These are phyloP conservation scores for Sebastes oblongus DNA, from an alignment of 2,797 vertebrate genomes.

Conservation along the genomic window DNA sequence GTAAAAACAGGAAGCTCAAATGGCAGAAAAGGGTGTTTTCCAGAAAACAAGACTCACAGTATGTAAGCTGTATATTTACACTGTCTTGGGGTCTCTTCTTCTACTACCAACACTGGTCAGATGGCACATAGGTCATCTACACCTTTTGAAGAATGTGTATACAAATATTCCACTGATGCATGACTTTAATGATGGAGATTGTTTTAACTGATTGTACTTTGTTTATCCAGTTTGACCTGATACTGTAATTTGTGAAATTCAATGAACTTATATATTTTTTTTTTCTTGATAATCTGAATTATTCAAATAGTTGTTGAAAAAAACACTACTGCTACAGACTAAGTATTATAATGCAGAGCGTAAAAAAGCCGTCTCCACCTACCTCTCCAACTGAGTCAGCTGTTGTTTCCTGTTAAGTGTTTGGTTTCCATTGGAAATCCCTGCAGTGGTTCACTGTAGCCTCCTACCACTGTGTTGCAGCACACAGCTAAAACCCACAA, in stretches of 20 bases:
- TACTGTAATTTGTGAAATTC: conserved; percentile 72
- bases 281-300: conserved; percentile 54
- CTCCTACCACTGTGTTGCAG: conserved; percentile 9
- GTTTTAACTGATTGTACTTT: conserved; percentile 58
- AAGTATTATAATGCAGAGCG: conserved; percentile 53
- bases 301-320: conserved; percentile 53
- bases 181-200: conserved; percentile 52
- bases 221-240: conserved; percentile 51
- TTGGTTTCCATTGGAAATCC: conserved; percentile 36
- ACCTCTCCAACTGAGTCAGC: conserved; percentile 76
- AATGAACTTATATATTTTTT: conserved; percentile 32
- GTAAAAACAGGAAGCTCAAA: conserved; percentile 52
- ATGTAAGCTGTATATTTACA: conserved; percentile 41
- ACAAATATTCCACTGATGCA: conserved; percentile 73
- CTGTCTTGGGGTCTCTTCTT: conserved; percentile 37
- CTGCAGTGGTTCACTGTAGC: conserved; percentile 37
- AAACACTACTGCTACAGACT: conserved; percentile 62
- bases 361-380: conserved; percentile 67
- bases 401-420: conserved; percentile 48
- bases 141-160: conserved; percentile 70
- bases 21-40: conserved; percentile 55
- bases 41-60: conserved; percentile 24
- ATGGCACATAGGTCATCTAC: conserved; percentile 65
- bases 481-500: conserved; percentile 14
- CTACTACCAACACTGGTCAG: conserved; percentile 74